Conservation (phyloP, 2,113 vertebrate genomes). For the Pseudorhombus dupliciocellatus region DNA sequence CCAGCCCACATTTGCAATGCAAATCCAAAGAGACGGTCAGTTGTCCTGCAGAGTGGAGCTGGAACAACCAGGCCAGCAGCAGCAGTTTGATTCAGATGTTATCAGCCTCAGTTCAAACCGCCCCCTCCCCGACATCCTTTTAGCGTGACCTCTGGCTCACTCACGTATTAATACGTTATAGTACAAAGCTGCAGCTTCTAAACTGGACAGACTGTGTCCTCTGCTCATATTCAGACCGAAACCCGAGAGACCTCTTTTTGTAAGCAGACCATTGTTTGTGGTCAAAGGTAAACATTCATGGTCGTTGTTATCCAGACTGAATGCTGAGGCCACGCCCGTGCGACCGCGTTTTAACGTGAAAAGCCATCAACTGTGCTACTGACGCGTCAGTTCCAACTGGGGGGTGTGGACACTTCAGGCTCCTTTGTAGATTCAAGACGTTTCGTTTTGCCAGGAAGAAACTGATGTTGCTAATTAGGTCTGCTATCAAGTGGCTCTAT, state of each 20-base stretch:
- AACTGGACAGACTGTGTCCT: neutral
- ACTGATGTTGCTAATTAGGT: too few relatives aligned
- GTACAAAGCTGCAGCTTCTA: neutral
- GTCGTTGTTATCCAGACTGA: neutral
- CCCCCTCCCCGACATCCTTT: neutral
- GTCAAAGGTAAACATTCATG: neutral
- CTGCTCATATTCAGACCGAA: neutral
- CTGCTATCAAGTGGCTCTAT: too few relatives aligned
- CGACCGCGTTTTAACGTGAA: too few relatives aligned
- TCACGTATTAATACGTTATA: neutral
- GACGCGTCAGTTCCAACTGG: too few relatives aligned
- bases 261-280: neutral
- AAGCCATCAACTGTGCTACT: too few relatives aligned
- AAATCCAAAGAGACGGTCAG: constrained; percentile 52
- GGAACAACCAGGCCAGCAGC: neutral
- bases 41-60: constrained; percentile 21
- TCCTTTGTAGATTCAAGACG: too few relatives aligned
- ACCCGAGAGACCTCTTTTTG: too few relatives aligned
- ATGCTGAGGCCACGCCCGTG: neutral
- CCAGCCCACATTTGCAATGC: constrained; percentile 66
- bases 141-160: neutral
- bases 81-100: constrained; percentile 32
- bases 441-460: too few relatives aligned
- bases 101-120: constrained; percentile 51
- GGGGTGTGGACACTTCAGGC: too few relatives aligned